These are phyloP conservation scores for Sialis fuliginosa DNA, from an alignment of 2,888 invertebrate species.

Conservation along the genomic window DNA sequence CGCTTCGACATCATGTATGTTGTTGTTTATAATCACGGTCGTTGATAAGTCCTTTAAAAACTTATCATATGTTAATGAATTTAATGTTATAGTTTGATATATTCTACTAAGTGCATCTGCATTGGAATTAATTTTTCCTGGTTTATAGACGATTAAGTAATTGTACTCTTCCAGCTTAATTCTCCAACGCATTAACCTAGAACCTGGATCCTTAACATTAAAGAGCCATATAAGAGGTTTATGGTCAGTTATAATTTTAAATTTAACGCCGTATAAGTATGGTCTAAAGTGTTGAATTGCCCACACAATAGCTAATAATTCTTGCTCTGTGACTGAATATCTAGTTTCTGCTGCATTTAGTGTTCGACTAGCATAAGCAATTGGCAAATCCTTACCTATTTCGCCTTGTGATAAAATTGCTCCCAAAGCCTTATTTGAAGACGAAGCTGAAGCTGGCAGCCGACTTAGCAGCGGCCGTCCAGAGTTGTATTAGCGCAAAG, in stretches of 20 bases:
- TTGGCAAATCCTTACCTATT: constrained; percentile 1
- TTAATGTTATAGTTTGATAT: too few species aligned
- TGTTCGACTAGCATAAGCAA: background rate
- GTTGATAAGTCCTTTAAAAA: too few species aligned
- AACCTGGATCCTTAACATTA: constrained; percentile 6
- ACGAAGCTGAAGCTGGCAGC: too few species aligned
- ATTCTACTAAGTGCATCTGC: background rate
- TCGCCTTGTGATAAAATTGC: background rate
- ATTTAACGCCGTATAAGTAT: constrained; percentile 11
- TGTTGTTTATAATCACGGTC: too few species aligned
- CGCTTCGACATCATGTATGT: too few species aligned
- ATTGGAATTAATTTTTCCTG: background rate
- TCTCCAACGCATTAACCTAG: constrained; percentile 7
- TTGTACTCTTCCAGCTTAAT: constrained; percentile 5
- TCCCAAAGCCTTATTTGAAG: background rate
- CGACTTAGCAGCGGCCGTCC: too few species aligned
- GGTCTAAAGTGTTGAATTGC: constrained; percentile 9
- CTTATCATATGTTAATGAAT: too few species aligned
- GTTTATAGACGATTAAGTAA: background rate
- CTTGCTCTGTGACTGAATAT: constrained; percentile 7
- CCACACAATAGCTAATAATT: constrained; percentile 10
- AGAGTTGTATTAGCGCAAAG: too few species aligned
- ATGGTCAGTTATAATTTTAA: constrained; percentile 10
- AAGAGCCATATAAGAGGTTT: constrained; percentile 8
- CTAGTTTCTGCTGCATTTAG: background rate